These are phyloP conservation scores for Macrocentrus cingulum DNA, from an alignment of 1,140 invertebrate species.

Conservation along the genomic window DNA sequence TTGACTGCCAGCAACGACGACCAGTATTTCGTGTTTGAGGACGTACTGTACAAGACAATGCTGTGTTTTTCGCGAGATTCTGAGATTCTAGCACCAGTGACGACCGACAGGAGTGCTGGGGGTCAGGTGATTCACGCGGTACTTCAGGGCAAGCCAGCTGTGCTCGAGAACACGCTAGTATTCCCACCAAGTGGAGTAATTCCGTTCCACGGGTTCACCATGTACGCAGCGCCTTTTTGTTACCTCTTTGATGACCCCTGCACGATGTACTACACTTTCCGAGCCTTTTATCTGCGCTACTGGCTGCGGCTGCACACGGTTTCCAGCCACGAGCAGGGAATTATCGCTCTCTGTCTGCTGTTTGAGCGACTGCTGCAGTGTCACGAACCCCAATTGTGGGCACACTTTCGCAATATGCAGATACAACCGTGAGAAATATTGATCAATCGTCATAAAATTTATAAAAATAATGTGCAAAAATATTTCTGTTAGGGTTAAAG, in stretches of 20 bases:
- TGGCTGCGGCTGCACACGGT: slow-evolving; percentile 90
- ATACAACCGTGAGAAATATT: slow-evolving; percentile 83
- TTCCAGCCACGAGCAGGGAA: slow-evolving; percentile 87
- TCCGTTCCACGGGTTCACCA: slow-evolving; percentile 95
- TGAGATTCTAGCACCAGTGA: slow-evolving; percentile 72
- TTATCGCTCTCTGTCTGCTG: slow-evolving; percentile 77
- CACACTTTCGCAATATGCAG: slow-evolving; percentile 83
- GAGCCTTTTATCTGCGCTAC: slow-evolving; percentile 88
- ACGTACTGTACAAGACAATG: slow-evolving; percentile 91
- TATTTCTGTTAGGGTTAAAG: slow-evolving; percentile 67
- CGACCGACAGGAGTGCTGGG: slow-evolving; percentile 58
- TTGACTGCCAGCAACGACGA: slow-evolving; percentile 95
- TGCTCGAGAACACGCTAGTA: slow-evolving; percentile 69
- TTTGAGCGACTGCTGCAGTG: slow-evolving; percentile 91
- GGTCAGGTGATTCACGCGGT: slow-evolving; percentile 61
- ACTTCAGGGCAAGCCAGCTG: slow-evolving; percentile 72
- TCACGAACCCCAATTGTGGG: slow-evolving; percentile 86
- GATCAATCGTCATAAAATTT: neutral
- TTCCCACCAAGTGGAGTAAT: slow-evolving; percentile 94
- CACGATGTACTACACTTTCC: slow-evolving; percentile 85
- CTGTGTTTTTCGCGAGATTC: slow-evolving; percentile 91
- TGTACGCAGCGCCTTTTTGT: slow-evolving; percentile 95
- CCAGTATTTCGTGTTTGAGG: slow-evolving; percentile 97
- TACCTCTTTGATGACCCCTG: slow-evolving; percentile 89
- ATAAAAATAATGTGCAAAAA: neutral